Evolutionary conservation across 2,888 invertebrate genomes (phyloP), one percentile per base, ranked within the genome.

Genomic region (Sphecodes monilicornis): DNA sequence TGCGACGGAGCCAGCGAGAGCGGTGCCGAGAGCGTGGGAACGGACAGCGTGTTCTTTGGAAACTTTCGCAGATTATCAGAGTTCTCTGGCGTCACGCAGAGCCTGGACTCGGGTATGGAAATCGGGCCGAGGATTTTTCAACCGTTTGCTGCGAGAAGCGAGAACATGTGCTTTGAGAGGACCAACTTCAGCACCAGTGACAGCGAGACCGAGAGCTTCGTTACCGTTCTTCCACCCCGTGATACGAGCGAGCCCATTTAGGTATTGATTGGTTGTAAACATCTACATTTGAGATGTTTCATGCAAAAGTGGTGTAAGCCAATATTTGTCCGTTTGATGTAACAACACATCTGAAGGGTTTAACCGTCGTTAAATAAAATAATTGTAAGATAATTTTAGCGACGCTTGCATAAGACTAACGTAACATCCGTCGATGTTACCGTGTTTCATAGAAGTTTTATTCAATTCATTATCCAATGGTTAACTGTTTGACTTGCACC

Each of bases 1-100:
- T 97, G 97, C 57, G 98, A 98, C 92, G 98, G 97, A 13, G 96
- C 97, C 86, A 98, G 98, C 95, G 98, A 98, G 95, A 98, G 98
- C 39, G 98, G 98, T 0, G 98, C 97, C 5, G 98, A 98, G 93
- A 98, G 98, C 95, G 96, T 98, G 43, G 98, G 98, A 92, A 98
- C 98, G 0, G 98, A 98, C 95, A 98, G 98, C 5, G 98, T 98
- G 64, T 97, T 98, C 93, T 98, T 98, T 91, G 97, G 97, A 72
- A 97, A 97, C 93, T 97, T 97, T 91, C 95, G 97, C 84, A 96
- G 96, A 87, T 82, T 93, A 0, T 92, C 93, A 4, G 90, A 92
- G 5, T 78, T 88, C 22, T 91, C 92, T 3, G 88, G 80, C 26
- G 91, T 92, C 70, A 90, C 92, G 0, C 93, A 92, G 32, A 93